These are phyloP conservation scores for Poecilia velifera DNA, from an alignment of 2,797 vertebrate species.

Conservation along the genomic window DNA sequence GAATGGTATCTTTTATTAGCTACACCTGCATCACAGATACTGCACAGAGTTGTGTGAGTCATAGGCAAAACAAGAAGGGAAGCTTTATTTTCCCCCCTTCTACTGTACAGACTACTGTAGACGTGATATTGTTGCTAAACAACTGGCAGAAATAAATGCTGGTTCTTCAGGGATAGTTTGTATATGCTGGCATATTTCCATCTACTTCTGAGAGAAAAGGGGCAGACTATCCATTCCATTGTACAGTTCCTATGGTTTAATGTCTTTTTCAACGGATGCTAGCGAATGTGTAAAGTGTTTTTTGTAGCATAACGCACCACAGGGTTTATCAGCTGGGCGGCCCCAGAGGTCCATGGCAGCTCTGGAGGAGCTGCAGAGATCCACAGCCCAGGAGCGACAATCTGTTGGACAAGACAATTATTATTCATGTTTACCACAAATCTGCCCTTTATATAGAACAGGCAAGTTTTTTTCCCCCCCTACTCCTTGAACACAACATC, in stretches of 20 bases:
- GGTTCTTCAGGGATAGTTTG: background rate
- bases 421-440: background rate
- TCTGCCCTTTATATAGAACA: background rate
- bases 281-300: background rate
- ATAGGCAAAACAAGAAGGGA: background rate
- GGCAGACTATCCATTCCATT: background rate
- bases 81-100: background rate
- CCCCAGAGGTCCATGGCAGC: background rate
- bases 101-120: background rate
- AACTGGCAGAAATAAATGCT: slow-evolving; percentile 6
- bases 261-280: background rate
- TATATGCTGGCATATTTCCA: background rate
- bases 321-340: background rate
- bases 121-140: background rate
- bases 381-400: background rate
- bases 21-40: background rate
- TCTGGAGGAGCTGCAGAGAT: background rate
- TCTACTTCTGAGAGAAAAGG: background rate
- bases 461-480: background rate
- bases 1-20: slow-evolving; percentile 2
- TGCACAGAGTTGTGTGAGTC: background rate
- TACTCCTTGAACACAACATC: background rate
- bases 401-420: background rate
- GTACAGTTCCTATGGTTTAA: background rate
- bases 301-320: background rate